Conservation (phyloP, 2,888 invertebrate species). For the Criorhina ranunculi region DNA sequence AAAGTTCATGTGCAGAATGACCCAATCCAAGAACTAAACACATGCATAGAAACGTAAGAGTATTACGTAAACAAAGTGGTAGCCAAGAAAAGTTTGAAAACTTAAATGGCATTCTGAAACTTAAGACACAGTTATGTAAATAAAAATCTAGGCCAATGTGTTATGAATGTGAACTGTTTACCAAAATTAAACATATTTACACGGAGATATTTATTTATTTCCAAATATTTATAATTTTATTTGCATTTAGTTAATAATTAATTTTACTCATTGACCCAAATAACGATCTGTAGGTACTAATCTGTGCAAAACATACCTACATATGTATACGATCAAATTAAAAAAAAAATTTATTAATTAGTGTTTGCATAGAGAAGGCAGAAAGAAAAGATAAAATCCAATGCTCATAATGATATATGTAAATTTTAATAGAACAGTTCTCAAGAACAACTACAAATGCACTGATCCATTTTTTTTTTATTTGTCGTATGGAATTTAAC, state of each 20-base stretch:
- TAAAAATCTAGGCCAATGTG: constrained; percentile 42
- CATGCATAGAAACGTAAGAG: neutral
- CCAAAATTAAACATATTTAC: neutral
- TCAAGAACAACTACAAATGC: too few relatives aligned
- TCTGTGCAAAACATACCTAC: constrained; percentile 12
- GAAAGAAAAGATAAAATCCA: too few relatives aligned
- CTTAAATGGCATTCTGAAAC: too few relatives aligned
- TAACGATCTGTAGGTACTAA: neutral
- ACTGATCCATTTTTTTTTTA: too few relatives aligned
- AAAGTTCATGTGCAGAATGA: constrained; percentile 2
- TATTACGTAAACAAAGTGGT: constrained; percentile 10
- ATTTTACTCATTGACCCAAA: constrained; percentile 7
- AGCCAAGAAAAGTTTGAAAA: neutral
- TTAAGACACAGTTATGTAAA: constrained; percentile 50
- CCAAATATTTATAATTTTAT: constrained; percentile 1
- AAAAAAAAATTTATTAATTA: neutral
- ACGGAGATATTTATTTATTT: neutral
- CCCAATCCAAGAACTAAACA: neutral
- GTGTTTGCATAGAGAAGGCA: neutral
- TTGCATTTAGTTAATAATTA: constrained; percentile 17
- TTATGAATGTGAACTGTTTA: constrained; percentile 22
- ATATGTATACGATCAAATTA: too few relatives aligned
- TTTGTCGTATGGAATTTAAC: too few relatives aligned
- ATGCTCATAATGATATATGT: too few relatives aligned
- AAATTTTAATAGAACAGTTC: too few relatives aligned